Percentiles rank a stretch among this genome's conserved stretches.
Conservation (phyloP, 2,113 vertebrate genomes). For the Callipepla squamata region DNA sequence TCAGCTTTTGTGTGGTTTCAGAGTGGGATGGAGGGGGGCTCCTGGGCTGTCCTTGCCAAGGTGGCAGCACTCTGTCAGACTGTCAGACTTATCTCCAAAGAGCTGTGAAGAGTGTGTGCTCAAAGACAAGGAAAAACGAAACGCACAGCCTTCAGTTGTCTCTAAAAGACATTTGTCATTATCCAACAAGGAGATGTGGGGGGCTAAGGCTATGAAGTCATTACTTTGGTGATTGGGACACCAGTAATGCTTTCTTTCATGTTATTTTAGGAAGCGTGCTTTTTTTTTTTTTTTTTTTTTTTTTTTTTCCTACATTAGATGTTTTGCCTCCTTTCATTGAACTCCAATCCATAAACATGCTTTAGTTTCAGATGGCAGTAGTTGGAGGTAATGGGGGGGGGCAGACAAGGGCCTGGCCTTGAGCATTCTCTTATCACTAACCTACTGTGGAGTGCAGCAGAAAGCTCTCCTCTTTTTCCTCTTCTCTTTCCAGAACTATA, state of each 20-base stretch:
- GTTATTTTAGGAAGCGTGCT: neutral
- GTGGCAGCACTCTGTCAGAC: constrained; percentile 28
- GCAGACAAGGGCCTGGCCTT: neutral
- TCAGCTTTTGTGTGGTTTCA: neutral
- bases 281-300: neutral
- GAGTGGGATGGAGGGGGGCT: neutral
- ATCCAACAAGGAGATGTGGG: neutral
- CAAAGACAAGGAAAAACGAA: neutral
- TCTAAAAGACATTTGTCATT: constrained; percentile 35
- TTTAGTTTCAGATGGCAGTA: neutral
- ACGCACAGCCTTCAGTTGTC: neutral
- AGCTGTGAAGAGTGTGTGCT: neutral
- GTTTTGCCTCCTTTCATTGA: neutral
- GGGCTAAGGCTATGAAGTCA: neutral
- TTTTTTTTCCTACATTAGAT: neutral
- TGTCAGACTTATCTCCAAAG: constrained; percentile 25
- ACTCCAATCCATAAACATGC: neutral
- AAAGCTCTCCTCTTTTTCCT: neutral
- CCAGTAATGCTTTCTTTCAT: neutral
- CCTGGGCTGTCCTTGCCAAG: constrained; percentile 12
- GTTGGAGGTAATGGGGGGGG: neutral
- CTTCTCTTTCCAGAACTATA: neutral
- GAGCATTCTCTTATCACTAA: neutral
- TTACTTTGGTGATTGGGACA: neutral
- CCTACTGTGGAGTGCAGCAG: neutral